phyloP scores from a whole-genome alignment of 2,888 invertebrate genomes.

The Drosophila rellima region DNA sequence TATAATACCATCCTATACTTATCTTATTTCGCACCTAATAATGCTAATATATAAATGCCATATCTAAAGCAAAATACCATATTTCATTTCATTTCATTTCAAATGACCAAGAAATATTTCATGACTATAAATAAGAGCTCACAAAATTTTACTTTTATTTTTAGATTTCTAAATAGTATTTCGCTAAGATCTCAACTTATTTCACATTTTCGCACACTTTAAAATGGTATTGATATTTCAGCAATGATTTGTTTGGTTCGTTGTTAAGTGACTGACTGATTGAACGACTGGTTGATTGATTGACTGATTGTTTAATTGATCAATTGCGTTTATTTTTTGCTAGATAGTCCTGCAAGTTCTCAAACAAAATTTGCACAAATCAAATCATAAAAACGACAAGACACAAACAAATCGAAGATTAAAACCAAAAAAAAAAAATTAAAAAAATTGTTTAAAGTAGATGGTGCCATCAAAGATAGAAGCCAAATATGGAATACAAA shows the following conservation, averaged over 20 bases:
- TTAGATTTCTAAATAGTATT: too few species aligned
- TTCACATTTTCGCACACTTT: constrained; percentile 32
- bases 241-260: constrained; percentile 53
- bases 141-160: constrained; percentile 21
- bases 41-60: constrained; percentile 12
- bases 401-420: constrained; percentile 35
- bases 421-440: constrained; percentile 35
- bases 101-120: constrained; percentile 14
- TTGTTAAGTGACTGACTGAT: constrained; percentile 52
- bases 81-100: neutral
- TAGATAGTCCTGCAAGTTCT: constrained; percentile 63
- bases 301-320: constrained; percentile 36
- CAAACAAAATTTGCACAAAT: constrained; percentile 51
- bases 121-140: constrained; percentile 32
- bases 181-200: constrained; percentile 20
- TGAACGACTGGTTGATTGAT: constrained; percentile 62
- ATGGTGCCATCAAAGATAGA: constrained; percentile 43
- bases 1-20: neutral
- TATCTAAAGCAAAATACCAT: constrained; percentile 3
- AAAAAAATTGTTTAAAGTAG: constrained; percentile 38
- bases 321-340: constrained; percentile 40
- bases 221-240: constrained; percentile 9
- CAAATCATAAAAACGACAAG: constrained; percentile 42
- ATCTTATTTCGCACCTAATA: constrained; percentile 6
- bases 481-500: constrained; percentile 83